Evolutionary conservation across 2,888 invertebrate genomes (phyloP).

Genomic region (Xestobium rufovillosum): DNA sequence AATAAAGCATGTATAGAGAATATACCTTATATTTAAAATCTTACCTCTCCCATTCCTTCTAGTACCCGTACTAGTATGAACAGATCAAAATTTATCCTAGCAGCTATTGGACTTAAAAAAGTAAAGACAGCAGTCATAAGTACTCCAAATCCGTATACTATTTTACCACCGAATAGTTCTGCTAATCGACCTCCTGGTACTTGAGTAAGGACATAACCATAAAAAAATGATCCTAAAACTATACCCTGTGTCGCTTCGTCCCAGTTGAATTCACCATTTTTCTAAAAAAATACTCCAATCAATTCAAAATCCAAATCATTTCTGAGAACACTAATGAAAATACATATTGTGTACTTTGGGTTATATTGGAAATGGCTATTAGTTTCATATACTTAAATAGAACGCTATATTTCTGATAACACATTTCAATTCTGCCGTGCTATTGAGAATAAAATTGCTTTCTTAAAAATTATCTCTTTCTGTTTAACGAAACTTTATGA

Average conservation of each 20-base stretch:
- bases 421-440: too few relatives aligned
- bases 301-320: neutral
- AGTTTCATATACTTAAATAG: too few relatives aligned
- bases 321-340: too few relatives aligned
- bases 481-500: too few relatives aligned
- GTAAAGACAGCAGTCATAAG: conserved; percentile 76
- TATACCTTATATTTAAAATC: conserved; percentile 15
- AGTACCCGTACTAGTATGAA: conserved; percentile 69
- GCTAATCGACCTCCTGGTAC: conserved; percentile 78
- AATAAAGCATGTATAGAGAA: too few relatives aligned
- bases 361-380: too few relatives aligned
- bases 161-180: conserved; percentile 80
- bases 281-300: conserved; percentile 49
- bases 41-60: conserved; percentile 76
- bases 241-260: conserved; percentile 70
- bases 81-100: conserved; percentile 55
- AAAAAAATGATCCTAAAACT: conserved; percentile 76
- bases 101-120: conserved; percentile 75
- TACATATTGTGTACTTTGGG: too few relatives aligned
- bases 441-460: too few relatives aligned
- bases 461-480: too few relatives aligned
- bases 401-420: too few relatives aligned
- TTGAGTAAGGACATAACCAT: conserved; percentile 76
- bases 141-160: conserved; percentile 75
- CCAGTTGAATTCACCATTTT: conserved; percentile 69